Base-by-base conservation (phyloP, 64 coral and sea anemone species). In the Pachyseris speciosa region DNA sequence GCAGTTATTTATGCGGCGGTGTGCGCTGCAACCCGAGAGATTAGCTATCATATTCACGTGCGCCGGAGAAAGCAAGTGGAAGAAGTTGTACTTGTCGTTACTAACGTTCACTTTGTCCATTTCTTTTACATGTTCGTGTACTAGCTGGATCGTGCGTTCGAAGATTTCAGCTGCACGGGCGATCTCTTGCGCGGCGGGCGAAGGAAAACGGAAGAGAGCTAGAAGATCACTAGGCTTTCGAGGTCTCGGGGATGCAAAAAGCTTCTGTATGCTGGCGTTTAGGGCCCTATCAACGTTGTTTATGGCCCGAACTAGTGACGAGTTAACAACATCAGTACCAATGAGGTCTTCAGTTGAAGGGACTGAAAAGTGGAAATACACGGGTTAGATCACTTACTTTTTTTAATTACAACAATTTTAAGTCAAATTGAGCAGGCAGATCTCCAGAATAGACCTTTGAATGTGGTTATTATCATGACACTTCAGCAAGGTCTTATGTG, bases 91-190 rank as follows among this genome's bases (percentile, higher is more conserved):
- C 27, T 86, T 74, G n/a, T 89, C 71, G 0, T 24, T 51, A 15
- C 78, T 93, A n/a, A 99, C 89, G 57, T 99, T 99, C 19, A 99
- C 75, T 43, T 92, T 94, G 20, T 90, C 74, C 52, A 89, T 77
- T 19, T 81, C 75, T n/a, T 91, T 94, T 20, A 99, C 97, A 67
- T 99, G 90, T 15, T 99, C 86, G 42, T 99, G 97, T 7, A 99
- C 93, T 20, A 99, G 72, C 31, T 99, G 90, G 42, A 99, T 99
- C 50, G 97, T 93, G 29, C 89, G 84, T 31, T 99, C 97, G 59
- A 99, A 99, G 22, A 98, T 91, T 86, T 99, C 97, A 32, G 97
- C 97, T 4, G 97, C 90, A 45, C 94, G 90, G 6, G 97, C 97
- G 40, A 99, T 99, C 70, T 95, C 75, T 19, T 89, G 94, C 7